Conservation (phyloP, 2,888 invertebrate species). For the Temnothorax unifasciatus region DNA sequence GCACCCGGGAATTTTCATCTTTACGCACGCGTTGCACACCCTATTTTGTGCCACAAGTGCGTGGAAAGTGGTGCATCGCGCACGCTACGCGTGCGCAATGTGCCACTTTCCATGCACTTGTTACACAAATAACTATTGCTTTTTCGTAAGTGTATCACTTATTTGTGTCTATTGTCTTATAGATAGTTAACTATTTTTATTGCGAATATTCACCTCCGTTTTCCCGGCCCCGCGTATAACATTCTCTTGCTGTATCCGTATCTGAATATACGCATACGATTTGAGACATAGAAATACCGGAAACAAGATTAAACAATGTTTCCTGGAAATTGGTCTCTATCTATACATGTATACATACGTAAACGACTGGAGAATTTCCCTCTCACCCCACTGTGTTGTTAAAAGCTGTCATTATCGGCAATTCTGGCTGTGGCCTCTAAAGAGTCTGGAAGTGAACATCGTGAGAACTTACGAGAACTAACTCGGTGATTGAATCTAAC, state of each 20-base stretch:
- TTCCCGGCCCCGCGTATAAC: neutral
- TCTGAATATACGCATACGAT: neutral
- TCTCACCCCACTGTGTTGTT: slow-evolving; percentile 47
- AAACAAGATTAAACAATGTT: slow-evolving; percentile 20
- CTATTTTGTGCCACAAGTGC: too few relatives aligned
- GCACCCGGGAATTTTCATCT: too few relatives aligned
- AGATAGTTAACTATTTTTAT: slow-evolving; percentile 24
- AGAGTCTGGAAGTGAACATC: slow-evolving; percentile 37
- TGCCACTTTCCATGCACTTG: too few relatives aligned
- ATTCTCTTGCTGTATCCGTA: slow-evolving; percentile 10
- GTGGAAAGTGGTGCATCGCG: too few relatives aligned
- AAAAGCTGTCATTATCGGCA: slow-evolving; percentile 60
- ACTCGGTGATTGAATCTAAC: slow-evolving; percentile 13
- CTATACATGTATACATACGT: neutral
- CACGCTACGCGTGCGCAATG: too few relatives aligned
- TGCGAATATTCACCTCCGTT: neutral
- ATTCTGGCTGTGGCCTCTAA: slow-evolving; percentile 30
- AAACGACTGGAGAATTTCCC: slow-evolving; percentile 16
- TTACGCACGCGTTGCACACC: too few relatives aligned
- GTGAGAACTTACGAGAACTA: slow-evolving; percentile 62
- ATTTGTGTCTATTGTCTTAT: slow-evolving; percentile 6
- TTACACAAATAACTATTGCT: too few relatives aligned
- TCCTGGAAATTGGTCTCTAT: neutral
- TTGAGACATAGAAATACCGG: neutral
- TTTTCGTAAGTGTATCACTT: slow-evolving; percentile 15